A percentile compares a stretch with the other conserved stretches of the same genome.
These are phyloP conservation scores for Hippocampus comes DNA, from an alignment of 2,113 vertebrate species.

Conservation along the genomic window DNA sequence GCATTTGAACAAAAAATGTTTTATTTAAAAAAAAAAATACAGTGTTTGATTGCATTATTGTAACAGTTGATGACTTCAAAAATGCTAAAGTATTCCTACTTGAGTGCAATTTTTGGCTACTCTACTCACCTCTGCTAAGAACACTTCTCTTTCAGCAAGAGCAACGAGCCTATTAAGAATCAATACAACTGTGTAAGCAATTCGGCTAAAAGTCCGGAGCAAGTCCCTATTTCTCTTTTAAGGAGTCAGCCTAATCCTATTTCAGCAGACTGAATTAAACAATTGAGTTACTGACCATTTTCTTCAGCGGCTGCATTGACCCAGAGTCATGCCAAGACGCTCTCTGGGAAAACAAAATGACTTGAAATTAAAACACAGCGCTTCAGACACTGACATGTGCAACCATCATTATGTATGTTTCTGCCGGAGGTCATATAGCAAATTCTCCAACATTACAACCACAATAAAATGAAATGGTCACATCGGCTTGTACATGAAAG, in stretches of 20 bases:
- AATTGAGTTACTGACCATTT: slow-evolving; percentile 60
- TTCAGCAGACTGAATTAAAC: slow-evolving; percentile 57
- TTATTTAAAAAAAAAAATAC: too few relatives aligned
- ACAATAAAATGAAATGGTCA: neutral
- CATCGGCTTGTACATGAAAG: neutral
- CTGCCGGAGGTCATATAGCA: neutral
- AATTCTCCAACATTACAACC: neutral
- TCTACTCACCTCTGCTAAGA: neutral
- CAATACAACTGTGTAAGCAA: slow-evolving; percentile 61
- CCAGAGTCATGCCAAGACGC: slow-evolving; percentile 24
- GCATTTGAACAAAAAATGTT: too few relatives aligned
- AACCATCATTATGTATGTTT: neutral
- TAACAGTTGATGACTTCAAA: too few relatives aligned
- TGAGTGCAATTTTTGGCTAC: neutral
- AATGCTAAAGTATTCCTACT: neutral
- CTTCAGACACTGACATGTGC: neutral
- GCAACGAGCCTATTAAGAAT: slow-evolving; percentile 13
- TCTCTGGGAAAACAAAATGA: slow-evolving; percentile 17
- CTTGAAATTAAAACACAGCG: slow-evolving; percentile 50
- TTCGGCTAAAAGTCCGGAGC: slow-evolving; percentile 62
- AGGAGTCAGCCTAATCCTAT: slow-evolving; percentile 52
- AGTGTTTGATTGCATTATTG: too few relatives aligned
- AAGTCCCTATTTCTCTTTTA: slow-evolving; percentile 28
- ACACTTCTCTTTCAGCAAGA: neutral
- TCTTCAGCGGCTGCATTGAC: slow-evolving; percentile 47